Evolutionary conservation across 2,113 vertebrate species (phyloP).

Genomic region (Ceyx cyanopectus): DNA sequence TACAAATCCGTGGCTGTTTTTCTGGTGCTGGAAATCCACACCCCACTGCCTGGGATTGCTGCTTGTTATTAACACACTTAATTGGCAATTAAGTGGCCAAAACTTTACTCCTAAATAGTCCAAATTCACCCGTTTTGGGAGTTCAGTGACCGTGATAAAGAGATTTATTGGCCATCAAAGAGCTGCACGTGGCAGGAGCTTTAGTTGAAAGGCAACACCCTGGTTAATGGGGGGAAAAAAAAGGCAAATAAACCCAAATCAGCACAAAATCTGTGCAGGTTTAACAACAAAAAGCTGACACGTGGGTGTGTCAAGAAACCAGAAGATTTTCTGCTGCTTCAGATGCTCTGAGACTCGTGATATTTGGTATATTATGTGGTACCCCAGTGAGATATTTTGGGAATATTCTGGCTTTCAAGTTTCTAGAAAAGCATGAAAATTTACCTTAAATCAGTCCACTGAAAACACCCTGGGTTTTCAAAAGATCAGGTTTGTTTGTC

Average conservation of each 20-base stretch:
- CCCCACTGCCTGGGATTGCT: neutral
- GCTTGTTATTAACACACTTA: neutral
- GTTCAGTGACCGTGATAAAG: neutral
- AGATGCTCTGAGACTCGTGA: accelerated
- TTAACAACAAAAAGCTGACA: neutral
- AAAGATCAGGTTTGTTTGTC: neutral
- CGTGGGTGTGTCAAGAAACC: neutral
- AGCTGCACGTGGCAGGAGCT: neutral
- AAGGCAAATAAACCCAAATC: neutral
- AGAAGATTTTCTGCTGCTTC: neutral
- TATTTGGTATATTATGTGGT: neutral
- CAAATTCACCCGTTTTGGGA: neutral
- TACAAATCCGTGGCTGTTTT: neutral
- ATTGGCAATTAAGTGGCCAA: neutral
- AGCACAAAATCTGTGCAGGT: neutral
- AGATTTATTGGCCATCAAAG: neutral
- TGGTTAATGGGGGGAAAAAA: neutral
- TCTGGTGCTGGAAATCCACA: neutral
- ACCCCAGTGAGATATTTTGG: accelerated
- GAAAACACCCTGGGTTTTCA: neutral
- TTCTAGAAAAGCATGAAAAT: neutral
- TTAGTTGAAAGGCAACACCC: neutral
- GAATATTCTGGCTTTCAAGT: neutral
- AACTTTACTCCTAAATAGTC: neutral
- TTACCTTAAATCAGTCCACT: neutral